Percentiles rank a stretch among this genome's conserved stretches.
Evolutionary conservation across 2,797 vertebrate genomes (phyloP).

Genomic region (Scyliorhinus canicula): DNA sequence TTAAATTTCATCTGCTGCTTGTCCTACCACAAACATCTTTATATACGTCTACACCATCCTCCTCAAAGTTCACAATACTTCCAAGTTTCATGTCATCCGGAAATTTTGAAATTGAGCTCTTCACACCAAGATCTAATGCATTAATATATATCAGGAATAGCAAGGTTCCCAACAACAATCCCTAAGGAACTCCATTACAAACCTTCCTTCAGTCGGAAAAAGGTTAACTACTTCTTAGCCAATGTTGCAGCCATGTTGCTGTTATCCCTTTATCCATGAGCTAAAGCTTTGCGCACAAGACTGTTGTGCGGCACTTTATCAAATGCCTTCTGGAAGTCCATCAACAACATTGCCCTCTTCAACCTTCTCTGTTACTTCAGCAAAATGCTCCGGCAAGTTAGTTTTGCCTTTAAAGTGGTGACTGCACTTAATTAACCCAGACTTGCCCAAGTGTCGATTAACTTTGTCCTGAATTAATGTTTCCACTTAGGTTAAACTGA

Average conservation of each 20-base stretch:
- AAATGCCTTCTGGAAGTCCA: background rate
- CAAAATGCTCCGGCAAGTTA: background rate
- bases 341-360: background rate
- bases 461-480: background rate
- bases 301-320: background rate
- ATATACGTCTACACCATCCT: too few species aligned
- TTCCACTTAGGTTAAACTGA: background rate
- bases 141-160: background rate
- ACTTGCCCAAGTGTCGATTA: background rate
- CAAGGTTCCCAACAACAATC: background rate
- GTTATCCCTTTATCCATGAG: background rate
- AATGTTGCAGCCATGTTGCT: background rate
- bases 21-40: too few species aligned
- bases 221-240: background rate
- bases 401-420: background rate
- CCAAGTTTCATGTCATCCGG: background rate
- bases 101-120: background rate
- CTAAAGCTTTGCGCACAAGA: background rate
- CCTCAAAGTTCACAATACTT: background rate
- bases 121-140: background rate
- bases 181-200: background rate
- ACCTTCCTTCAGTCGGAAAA: background rate
- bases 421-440: background rate
- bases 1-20: background rate
- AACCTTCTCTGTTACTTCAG: background rate